Evolutionary conservation across 2,797 vertebrate genomes (phyloP), one percentile per base, ranked within the genome.

Genomic region (Ptychobarbus kaznakovi): DNA sequence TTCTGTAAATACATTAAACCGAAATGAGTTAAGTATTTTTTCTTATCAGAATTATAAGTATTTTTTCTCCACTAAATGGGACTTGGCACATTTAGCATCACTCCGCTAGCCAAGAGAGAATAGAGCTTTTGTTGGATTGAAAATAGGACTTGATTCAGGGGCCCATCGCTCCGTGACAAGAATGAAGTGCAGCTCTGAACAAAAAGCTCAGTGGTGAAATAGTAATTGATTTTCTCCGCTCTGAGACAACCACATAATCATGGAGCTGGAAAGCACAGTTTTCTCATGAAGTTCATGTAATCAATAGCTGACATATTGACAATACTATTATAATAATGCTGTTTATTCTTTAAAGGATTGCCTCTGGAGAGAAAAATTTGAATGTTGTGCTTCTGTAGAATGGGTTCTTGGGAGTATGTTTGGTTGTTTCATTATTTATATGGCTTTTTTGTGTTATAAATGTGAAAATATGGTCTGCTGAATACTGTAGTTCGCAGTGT

Each of bases 101-200:
- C 82, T 51, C 51, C 3, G 35, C 61, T 61, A 75, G 80, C 44
- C 58, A 28, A 44, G 20, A 16, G 80, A 85, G 87, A 90, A 85
- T 83, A 51, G 25, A 77, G 40, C 81, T 80, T 77, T 84, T 90
- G 86, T 87, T 86, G 53, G 63, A 16, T n/a, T 76, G 58, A 81
- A 84, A 76, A 77, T 58, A 32, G 51, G 61, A 66, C 28, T 85
- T 70, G 56, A 76, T 68, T 80, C 83, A 32, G 63, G 61, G 53
- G 25, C 18, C 80, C 53, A 20, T 63, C 15, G 16, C 70, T 80
- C 58, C 61, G 68, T 86, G 84, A 82, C 76, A 63, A n/a, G 76
- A 86, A 84, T 88, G 73, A 77, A 82, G 80, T 70, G 72, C 10
- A 42, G 66, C 73, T 83, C 63, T n/a, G 7, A 77, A 83, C 56